Conservation (phyloP, 2,113 vertebrate genomes). For the Lasiurus borealis region DNA sequence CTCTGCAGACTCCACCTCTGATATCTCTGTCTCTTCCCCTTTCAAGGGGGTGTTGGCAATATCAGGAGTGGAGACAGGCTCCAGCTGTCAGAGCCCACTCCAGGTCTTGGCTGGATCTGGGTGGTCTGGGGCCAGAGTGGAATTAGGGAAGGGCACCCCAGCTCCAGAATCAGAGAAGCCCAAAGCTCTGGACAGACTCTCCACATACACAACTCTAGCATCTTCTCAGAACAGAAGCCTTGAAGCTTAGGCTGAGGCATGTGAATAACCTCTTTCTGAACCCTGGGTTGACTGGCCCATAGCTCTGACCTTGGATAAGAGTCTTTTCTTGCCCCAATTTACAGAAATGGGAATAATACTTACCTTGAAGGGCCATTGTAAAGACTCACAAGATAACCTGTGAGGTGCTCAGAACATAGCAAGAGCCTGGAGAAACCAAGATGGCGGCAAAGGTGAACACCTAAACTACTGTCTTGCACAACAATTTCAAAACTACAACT, state of each 20-base stretch:
- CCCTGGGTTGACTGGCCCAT: neutral
- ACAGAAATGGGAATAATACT: neutral
- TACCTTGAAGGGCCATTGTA: neutral
- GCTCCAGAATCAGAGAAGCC: neutral
- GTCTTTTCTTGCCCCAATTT: neutral
- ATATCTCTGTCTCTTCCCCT: neutral
- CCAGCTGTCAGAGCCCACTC: neutral
- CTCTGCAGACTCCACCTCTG: neutral
- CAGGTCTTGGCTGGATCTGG: neutral
- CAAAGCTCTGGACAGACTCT: neutral
- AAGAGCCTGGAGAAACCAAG: too few relatives aligned
- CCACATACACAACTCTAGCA: neutral
- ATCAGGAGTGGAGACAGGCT: neutral
- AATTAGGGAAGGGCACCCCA: neutral
- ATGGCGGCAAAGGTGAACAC: too few relatives aligned
- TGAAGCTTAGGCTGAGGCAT: neutral
- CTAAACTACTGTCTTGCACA: too few relatives aligned
- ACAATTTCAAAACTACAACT: too few relatives aligned
- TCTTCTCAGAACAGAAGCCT: neutral
- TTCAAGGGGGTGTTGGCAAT: neutral
- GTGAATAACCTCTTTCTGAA: neutral
- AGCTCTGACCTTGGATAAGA: neutral
- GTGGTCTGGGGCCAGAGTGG: neutral
- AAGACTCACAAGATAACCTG: neutral
- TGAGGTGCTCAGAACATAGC: neutral